These are phyloP conservation scores for Hydraecia micacea DNA, from an alignment of 2,888 invertebrate species.

Conservation along the genomic window DNA sequence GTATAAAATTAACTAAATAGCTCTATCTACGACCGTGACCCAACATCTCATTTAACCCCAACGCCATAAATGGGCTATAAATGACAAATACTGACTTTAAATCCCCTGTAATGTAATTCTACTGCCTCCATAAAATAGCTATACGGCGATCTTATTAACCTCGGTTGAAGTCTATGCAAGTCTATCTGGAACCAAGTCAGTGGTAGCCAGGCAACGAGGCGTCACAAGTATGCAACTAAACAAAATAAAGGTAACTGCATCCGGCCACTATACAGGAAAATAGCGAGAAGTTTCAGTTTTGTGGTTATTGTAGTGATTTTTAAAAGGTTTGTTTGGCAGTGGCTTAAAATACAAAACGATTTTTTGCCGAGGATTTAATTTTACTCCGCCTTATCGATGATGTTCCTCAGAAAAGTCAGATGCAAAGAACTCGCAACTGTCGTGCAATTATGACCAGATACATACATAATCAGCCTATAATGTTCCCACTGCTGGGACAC, in stretches of 20 bases:
- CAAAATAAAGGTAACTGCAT: constrained; percentile 62
- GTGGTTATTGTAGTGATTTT: neutral
- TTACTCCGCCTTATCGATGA: too few species aligned
- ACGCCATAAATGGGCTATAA: constrained; percentile 1
- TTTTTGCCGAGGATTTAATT: neutral
- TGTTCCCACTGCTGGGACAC: too few species aligned
- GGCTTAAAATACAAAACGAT: neutral
- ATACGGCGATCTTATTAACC: constrained; percentile 48
- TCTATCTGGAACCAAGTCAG: constrained; percentile 36
- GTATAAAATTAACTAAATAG: neutral
- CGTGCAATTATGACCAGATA: neutral
- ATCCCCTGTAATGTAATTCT: neutral
- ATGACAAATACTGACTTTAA: constrained; percentile 6
- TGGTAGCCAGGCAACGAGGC: constrained; percentile 57
- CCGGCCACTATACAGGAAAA: constrained; percentile 32
- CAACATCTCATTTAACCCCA: constrained; percentile 19
- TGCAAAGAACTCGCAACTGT: neutral
- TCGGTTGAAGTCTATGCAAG: constrained; percentile 30
- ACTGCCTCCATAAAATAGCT: constrained; percentile 33
- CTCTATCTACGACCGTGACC: neutral
- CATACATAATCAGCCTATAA: too few species aligned
- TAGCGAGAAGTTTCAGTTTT: constrained; percentile 39
- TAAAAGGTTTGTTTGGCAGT: neutral
- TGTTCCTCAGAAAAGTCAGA: neutral
- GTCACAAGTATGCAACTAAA: constrained; percentile 62